A percentile compares a stretch with the other conserved stretches of the same genome.
phyloP scores from a whole-genome alignment of 2,888 invertebrate genomes.

The Tipula helvola region DNA sequence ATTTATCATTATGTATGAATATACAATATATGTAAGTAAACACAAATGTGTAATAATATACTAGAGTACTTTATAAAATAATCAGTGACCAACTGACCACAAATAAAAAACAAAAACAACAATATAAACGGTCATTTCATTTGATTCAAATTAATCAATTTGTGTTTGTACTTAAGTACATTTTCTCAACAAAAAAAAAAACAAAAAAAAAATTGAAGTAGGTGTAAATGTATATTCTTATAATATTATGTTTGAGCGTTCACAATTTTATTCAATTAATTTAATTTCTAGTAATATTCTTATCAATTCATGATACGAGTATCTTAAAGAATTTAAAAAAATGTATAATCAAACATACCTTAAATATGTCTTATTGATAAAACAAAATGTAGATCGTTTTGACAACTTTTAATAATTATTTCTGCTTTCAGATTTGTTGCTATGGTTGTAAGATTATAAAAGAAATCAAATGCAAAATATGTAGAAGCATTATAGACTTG shows the following conservation, averaged over 20 bases:
- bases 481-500: not conserved
- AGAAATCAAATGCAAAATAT: not conserved
- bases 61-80: not conserved
- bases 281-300: not conserved
- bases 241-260: not conserved
- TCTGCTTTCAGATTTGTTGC: not conserved
- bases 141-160: not conserved
- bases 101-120: not conserved
- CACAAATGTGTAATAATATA: not conserved
- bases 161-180: not conserved
- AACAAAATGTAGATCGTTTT: not conserved
- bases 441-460: not conserved
- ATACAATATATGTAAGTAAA: not conserved
- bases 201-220: not conserved
- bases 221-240: not conserved
- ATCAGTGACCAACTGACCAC: not conserved
- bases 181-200: not conserved
- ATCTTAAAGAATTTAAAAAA: not conserved
- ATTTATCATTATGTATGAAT: no score
- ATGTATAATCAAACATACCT: not conserved
- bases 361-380: not conserved
- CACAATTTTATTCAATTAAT: not conserved
- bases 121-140: not conserved
- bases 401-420: not conserved
- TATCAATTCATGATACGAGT: not conserved